Evolutionary conservation across 2,888 invertebrate genomes (phyloP), one percentile per base, ranked within the genome.

Genomic region (Gastrophysa polygoni): DNA sequence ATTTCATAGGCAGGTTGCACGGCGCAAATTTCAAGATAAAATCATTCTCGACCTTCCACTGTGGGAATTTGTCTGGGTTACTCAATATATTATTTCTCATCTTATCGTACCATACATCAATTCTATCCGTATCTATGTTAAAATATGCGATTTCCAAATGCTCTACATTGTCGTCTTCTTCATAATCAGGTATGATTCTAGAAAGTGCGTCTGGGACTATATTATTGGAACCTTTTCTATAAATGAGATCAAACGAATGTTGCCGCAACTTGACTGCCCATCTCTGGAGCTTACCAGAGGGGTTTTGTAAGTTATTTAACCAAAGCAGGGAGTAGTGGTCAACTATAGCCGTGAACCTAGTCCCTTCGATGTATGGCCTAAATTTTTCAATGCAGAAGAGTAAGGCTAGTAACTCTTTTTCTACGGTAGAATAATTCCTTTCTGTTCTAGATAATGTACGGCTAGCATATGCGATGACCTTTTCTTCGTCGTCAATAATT

Each of bases 351-450:
- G n/a, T n/a, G n/a, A 34, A 38, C 11, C 17, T 17, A 3, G 11
- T 14, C 3, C 52, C 21, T 10, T 52, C 32, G n/a, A 52, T 14
- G 18, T 38, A 52, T 1, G 55, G 55, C 2, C 55, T 8, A 16
- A 55, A 55, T 21, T 55, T 44, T 1, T 55, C 55, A n/a, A 55
- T 44, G 28, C 55, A 44, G 14, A 54, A 54, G 11, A 54, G 21
- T 38, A 38, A 18, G n/a, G n/a, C n/a, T n/a, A n/a, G n/a, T n/a
- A n/a, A n/a, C n/a, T n/a, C n/a, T n/a, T n/a, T n/a, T n/a, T n/a
- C n/a, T n/a, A n/a, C n/a, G n/a, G n/a, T n/a, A n/a, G n/a, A n/a
- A n/a, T n/a, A n/a, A n/a, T n/a, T n/a, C n/a, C n/a, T n/a, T n/a
- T n/a, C n/a, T n/a, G n/a, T n/a, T n/a, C n/a, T n/a, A n/a, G n/a